Evolutionary conservation across 2,888 invertebrate species (phyloP).

Genomic region (Monochamus alternatus): DNA sequence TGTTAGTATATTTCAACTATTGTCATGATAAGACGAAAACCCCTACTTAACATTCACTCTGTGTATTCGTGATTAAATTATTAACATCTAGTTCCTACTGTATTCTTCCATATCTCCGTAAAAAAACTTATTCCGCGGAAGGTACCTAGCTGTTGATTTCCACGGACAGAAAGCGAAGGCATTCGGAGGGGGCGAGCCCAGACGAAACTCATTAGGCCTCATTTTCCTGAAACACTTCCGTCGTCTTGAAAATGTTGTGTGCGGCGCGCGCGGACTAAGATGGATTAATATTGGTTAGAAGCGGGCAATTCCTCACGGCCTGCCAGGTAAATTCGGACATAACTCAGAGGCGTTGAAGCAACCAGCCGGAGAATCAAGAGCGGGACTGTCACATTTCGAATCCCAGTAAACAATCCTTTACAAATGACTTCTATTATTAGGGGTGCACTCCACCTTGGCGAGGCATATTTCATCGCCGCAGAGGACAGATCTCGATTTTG

Average conservation of each 20-base stretch:
- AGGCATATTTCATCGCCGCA: slow-evolving; percentile 35
- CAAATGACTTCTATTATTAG: slow-evolving; percentile 40
- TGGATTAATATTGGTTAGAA: slow-evolving; percentile 40
- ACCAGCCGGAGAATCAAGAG: slow-evolving; percentile 33
- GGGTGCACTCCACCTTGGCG: slow-evolving; percentile 31
- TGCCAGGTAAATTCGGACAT: slow-evolving; percentile 42
- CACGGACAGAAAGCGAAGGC: no score
- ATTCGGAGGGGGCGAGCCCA: not conserved
- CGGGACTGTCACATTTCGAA: slow-evolving; percentile 33
- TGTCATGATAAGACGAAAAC: no score
- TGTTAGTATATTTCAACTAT: no score
- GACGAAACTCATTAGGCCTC: slow-evolving; percentile 25
- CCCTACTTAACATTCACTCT: no score
- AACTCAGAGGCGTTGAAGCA: slow-evolving; percentile 35
- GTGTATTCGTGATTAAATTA: no score
- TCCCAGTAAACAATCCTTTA: slow-evolving; percentile 40
- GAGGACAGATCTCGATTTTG: slow-evolving; percentile 43
- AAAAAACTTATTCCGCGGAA: no score
- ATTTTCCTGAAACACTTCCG: slow-evolving; percentile 16
- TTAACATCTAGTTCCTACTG: no score
- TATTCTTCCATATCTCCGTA: no score
- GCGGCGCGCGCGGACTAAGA: slow-evolving; percentile 31
- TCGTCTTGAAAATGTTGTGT: slow-evolving; percentile 30
- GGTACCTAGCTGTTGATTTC: no score
- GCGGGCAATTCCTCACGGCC: slow-evolving; percentile 36